Base-by-base conservation (phyloP, 2,888 invertebrate species). In the Dioctria rufipes region DNA sequence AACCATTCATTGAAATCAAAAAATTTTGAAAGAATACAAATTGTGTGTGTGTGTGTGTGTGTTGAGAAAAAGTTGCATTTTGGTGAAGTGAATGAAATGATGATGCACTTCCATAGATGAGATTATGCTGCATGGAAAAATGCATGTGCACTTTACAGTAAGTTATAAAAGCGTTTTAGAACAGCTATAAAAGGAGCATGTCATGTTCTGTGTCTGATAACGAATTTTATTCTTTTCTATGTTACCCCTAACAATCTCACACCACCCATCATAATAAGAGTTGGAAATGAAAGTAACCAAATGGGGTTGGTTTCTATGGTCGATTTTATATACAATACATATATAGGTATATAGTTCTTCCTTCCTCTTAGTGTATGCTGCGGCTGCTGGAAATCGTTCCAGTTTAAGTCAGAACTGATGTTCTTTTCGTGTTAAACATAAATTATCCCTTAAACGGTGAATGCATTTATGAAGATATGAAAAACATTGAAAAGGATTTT, bases 121-220 rank as follows among this genome's bases (percentile, higher is more conserved):
- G 25, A 25, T 1, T 25, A 25, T n/a, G 54, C 54, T 11, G 8
- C 54, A 54, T 25, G 25, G 25, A 25, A 8, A 54, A 54, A 54
- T 54, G 54, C 11, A 11, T 4, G 54, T 54, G 54, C 54, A 54
- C 6, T 54, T 4, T 54, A 11, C 11, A 54, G 54, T 54, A n/a
- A 54, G 54, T 54, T 54, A 54, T 54, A 54, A 54, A 54, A 54
- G 11, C 54, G 54, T 54, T 54, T 54, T 25, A 25, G 25, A 54
- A 11, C 54, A n/a, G 11, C 4, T n/a, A 11, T 54, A 54, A 69
- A 69, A 69, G 8, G 69, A 39, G 39, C 69, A 51, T 25, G 37
- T 51, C 25, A 51, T 69, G 54, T 54, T n/a, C 54, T 54, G 54
- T n/a, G 11, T 25, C 25, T 8, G 54, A 54, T 54, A 54, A 54